A percentile compares a stretch with the other conserved stretches of the same genome.
Evolutionary conservation across 2,113 vertebrate species (phyloP).

Genomic region (Eurystomus gularis): DNA sequence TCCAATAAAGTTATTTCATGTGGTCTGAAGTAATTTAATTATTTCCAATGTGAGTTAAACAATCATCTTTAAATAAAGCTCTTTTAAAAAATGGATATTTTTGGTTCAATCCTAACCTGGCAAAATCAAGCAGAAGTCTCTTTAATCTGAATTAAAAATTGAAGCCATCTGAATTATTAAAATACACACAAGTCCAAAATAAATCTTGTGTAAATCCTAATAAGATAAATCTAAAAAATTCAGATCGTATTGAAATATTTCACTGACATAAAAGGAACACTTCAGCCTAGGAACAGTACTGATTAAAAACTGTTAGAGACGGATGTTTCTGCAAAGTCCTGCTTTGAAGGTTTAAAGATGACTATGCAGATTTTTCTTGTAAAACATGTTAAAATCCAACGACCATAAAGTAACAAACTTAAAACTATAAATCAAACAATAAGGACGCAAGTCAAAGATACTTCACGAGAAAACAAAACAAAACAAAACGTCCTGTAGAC

Average conservation of each 20-base stretch:
- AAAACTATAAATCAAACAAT: not conserved
- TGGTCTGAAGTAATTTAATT: not conserved
- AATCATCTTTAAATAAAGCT: not conserved
- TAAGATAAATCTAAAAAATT: not conserved
- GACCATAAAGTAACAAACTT: not conserved
- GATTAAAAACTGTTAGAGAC: not conserved
- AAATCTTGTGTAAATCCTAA: not conserved
- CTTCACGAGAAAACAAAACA: not conserved
- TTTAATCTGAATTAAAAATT: not conserved
- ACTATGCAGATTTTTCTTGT: not conserved
- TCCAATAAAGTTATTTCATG: not conserved
- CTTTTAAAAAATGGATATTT: not conserved
- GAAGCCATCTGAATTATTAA: not conserved
- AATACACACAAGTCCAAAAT: not conserved
- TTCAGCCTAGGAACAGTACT: not conserved
- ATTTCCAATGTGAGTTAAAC: not conserved
- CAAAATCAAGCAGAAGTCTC: not conserved
- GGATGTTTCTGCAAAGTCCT: not conserved
- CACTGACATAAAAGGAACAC: not conserved
- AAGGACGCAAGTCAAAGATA: not conserved
- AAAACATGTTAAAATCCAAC: not conserved
- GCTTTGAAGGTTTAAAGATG: not conserved
- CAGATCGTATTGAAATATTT: not conserved
- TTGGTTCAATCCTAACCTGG: not conserved
- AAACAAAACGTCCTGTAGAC: accelerated